phyloP scores from a whole-genome alignment of 1,140 invertebrate species.

The Dinoponera quadriceps region DNA sequence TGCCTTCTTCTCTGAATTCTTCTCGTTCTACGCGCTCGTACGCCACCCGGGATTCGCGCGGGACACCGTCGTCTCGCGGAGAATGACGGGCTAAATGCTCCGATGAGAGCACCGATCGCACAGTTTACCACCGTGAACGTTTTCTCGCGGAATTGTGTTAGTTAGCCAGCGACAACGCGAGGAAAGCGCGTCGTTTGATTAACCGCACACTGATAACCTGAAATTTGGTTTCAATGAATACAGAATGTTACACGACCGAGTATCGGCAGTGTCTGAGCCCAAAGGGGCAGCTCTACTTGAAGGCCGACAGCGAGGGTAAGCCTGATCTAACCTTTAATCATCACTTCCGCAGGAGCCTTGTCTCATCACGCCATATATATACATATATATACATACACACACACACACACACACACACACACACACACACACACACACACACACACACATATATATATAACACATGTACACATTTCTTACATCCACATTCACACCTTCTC shows the following conservation, averaged over 20 bases:
- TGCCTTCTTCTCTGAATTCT: too few species aligned
- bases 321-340: conserved; percentile 84
- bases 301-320: conserved; percentile 93
- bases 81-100: not conserved
- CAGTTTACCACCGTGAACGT: not conserved
- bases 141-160: conserved; percentile 22
- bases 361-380: conserved; percentile 75
- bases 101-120: not conserved
- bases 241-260: conserved; percentile 88
- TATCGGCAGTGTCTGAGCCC: conserved; percentile 89
- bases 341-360: conserved; percentile 83
- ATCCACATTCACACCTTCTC: too few species aligned
- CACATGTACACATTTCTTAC: conserved; percentile 33
- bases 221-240: conserved; percentile 85
- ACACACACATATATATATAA: conserved; percentile 6
- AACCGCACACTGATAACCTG: conserved; percentile 71
- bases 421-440: conserved; percentile 13
- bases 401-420: not conserved
- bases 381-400: conserved; percentile 40
- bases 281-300: conserved; percentile 92
- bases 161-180: conserved; percentile 21
- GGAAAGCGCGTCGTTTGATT: conserved; percentile 44
- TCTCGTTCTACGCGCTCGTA: not conserved
- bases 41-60: not conserved
- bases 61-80: not conserved